These are phyloP conservation scores for Myrmecophaga tridactyla DNA, from an alignment of 2,113 vertebrate species.

Conservation along the genomic window DNA sequence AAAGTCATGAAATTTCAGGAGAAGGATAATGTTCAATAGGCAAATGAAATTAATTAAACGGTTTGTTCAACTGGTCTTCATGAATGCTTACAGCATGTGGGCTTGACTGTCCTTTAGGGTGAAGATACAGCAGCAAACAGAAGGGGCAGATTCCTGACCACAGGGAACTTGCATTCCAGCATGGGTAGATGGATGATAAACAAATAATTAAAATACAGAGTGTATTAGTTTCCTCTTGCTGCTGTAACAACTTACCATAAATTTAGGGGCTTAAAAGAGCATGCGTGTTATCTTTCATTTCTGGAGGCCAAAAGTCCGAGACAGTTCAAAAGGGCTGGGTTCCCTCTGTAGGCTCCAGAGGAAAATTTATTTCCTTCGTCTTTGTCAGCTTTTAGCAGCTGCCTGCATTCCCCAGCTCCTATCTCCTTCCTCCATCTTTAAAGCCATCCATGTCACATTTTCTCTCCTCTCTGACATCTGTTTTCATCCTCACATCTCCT, in stretches of 20 bases:
- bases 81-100: neutral
- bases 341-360: neutral
- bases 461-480: neutral
- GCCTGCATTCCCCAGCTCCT: no score
- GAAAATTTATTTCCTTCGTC: neutral
- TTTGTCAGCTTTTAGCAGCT: no score
- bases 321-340: neutral
- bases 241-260: no score
- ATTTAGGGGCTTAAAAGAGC: no score
- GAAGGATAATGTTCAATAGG: neutral
- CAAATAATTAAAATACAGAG: neutral
- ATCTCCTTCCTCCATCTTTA: no score
- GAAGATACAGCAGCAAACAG: neutral
- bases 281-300: neutral
- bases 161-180: neutral
- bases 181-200: fast-evolving
- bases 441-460: no score
- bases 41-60: neutral
- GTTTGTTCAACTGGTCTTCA: neutral
- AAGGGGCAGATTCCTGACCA: neutral
- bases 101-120: neutral
- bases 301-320: neutral
- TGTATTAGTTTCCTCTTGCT: no score
- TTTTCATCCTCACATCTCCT: neutral
- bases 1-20: no score